Evolutionary conservation across 2,888 invertebrate genomes (phyloP).

Genomic region (Stictocephala bisonia): DNA sequence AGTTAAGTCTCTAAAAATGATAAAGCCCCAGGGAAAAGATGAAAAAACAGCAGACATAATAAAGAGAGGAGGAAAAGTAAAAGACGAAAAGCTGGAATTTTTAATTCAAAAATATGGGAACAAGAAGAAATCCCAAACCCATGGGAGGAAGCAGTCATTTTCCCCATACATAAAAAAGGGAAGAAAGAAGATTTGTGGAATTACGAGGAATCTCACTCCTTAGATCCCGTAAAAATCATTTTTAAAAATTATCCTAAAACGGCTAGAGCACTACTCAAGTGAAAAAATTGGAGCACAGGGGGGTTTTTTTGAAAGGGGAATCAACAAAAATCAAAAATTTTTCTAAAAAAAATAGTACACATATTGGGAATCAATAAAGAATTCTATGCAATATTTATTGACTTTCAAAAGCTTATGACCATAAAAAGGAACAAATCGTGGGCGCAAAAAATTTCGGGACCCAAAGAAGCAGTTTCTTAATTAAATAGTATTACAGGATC

Average conservation of each 20-base stretch:
- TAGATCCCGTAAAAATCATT: slow-evolving; percentile 46
- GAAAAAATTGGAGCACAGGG: slow-evolving; percentile 43
- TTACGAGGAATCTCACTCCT: slow-evolving; percentile 48
- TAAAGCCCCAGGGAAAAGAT: slow-evolving; percentile 16
- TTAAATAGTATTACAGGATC: slow-evolving; percentile 20
- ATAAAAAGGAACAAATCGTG: slow-evolving; percentile 37
- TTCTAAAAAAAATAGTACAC: background rate
- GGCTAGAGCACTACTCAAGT: slow-evolving; percentile 16
- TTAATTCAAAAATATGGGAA: slow-evolving; percentile 40
- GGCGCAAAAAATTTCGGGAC: slow-evolving; percentile 39
- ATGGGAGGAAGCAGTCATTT: slow-evolving; percentile 38
- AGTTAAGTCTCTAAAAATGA: slow-evolving; percentile 45
- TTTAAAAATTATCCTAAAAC: slow-evolving; percentile 39
- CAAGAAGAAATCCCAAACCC: slow-evolving; percentile 24
- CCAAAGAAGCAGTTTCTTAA: slow-evolving; percentile 31
- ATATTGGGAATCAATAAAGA: slow-evolving; percentile 27
- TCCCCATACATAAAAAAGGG: slow-evolving; percentile 45
- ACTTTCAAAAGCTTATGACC: slow-evolving; percentile 41
- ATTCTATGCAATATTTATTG: slow-evolving; percentile 18
- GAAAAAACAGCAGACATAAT: slow-evolving; percentile 39
- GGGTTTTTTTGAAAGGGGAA: slow-evolving; percentile 6
- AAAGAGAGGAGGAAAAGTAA: slow-evolving; percentile 33
- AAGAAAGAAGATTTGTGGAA: slow-evolving; percentile 42
- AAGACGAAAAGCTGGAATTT: slow-evolving; percentile 13
- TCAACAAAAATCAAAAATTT: background rate